Percentiles rank a stretch among this genome's conserved stretches.
phyloP scores from a whole-genome alignment of 2,888 invertebrate species.

The Agonum fuliginosum region DNA sequence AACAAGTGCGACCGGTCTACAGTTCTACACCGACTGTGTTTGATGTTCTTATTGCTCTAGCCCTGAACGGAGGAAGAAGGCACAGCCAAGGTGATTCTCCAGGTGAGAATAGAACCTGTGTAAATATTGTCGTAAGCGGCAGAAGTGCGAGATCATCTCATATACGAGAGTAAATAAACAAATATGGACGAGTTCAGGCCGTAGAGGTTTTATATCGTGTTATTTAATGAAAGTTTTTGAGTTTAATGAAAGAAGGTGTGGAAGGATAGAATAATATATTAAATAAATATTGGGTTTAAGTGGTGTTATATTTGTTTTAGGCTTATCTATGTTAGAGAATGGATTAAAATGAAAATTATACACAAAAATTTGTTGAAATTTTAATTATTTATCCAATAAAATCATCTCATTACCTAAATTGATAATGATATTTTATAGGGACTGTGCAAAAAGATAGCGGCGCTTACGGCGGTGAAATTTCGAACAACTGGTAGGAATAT shows the following conservation, averaged over 20 bases:
- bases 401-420: too few relatives aligned
- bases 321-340: too few relatives aligned
- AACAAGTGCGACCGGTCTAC: conserved; percentile 41
- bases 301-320: too few relatives aligned
- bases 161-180: conserved; percentile 33
- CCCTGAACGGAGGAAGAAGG: not conserved
- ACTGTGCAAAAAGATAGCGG: too few relatives aligned
- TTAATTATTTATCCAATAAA: too few relatives aligned
- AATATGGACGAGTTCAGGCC: conserved; percentile 38
- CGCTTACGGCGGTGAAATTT: too few relatives aligned
- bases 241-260: conserved; percentile 6
- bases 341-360: too few relatives aligned
- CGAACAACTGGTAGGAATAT: too few relatives aligned
- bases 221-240: conserved; percentile 5
- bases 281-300: too few relatives aligned
- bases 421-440: too few relatives aligned
- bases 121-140: conserved; percentile 51
- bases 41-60: conserved; percentile 55
- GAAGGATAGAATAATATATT: not conserved
- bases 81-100: conserved; percentile 23
- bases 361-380: too few relatives aligned
- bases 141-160: conserved; percentile 54
- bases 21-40: conserved; percentile 1
- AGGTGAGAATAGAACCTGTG: conserved; percentile 56
- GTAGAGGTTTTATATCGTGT: conserved; percentile 2